Percentiles rank a stretch among this genome's conserved stretches.
phyloP scores from a whole-genome alignment of 2,797 vertebrate species.

The Pelobates cultripes region DNA sequence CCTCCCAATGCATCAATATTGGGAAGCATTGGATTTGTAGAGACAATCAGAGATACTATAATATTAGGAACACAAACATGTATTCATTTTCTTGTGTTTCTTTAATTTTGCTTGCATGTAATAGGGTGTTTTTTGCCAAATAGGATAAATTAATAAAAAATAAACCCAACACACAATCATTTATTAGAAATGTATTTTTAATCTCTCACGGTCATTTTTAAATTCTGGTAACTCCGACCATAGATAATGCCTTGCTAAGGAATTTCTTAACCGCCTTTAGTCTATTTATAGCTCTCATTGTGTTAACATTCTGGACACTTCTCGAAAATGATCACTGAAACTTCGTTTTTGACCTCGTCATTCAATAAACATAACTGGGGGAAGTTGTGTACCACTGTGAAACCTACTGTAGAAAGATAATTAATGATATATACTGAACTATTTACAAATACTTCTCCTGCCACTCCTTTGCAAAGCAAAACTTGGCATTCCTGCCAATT shows the following conservation, averaged over 20 bases:
- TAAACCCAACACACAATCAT: no score
- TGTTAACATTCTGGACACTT: background rate
- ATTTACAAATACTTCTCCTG: slow-evolving; percentile 28
- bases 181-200: background rate
- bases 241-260: no score
- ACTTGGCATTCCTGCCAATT: slow-evolving; percentile 46
- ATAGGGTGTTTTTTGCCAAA: no score
- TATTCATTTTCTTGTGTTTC: no score
- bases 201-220: background rate
- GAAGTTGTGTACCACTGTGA: slow-evolving; percentile 3
- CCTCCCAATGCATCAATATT: no score
- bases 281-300: background rate
- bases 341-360: slow-evolving; percentile 21
- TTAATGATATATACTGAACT: slow-evolving; percentile 13
- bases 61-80: no score
- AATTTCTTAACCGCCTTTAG: no score
- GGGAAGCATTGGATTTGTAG: no score
- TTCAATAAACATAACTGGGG: background rate
- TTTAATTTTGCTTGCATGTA: no score
- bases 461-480: slow-evolving; percentile 37
- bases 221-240: no score
- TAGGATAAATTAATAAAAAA: no score
- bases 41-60: no score
- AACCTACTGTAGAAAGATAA: slow-evolving; percentile 14
- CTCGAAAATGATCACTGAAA: background rate